These are phyloP conservation scores for Dasypus novemcinctus DNA, from an alignment of 2,113 vertebrate genomes.

Conservation along the genomic window DNA sequence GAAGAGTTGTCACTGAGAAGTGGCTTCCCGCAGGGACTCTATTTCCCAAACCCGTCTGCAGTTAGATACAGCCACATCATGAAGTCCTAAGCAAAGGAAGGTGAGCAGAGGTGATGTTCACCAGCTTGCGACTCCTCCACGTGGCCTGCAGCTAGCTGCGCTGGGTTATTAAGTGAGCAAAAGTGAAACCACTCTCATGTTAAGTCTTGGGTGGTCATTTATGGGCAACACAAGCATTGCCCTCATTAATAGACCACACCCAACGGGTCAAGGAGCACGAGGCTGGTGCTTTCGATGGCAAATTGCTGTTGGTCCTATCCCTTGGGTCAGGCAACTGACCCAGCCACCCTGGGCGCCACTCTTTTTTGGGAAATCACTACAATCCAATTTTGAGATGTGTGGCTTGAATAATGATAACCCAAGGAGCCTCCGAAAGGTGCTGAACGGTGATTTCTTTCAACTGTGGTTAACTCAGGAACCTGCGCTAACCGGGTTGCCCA, in stretches of 20 bases:
- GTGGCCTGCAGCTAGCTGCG: not conserved
- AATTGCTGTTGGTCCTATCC: not conserved
- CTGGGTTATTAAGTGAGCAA: not conserved
- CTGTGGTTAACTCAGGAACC: slow-evolving; percentile 10
- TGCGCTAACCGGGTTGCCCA: not conserved
- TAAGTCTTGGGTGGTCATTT: not conserved
- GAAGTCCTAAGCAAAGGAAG: not conserved
- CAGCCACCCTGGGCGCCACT: not conserved
- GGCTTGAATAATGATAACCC: slow-evolving; percentile 36
- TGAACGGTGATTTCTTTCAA: slow-evolving; percentile 17
- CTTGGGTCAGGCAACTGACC: not conserved
- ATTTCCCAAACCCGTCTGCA: not conserved
- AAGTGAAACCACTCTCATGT: not conserved
- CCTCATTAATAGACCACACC: no score
- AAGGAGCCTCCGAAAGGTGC: not conserved
- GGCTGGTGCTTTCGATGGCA: not conserved
- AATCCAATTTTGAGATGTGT: slow-evolving; percentile 49
- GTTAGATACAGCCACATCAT: not conserved
- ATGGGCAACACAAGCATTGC: no score
- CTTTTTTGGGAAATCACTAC: slow-evolving; percentile 27
- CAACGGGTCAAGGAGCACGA: not conserved
- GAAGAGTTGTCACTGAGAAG: not conserved
- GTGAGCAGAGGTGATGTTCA: not conserved
- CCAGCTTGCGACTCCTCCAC: not conserved
- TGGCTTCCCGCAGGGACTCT: not conserved